Evolutionary conservation across 2,113 vertebrate species (phyloP), one percentile per base, ranked within the genome.

Genomic region (Syngnathus floridae): DNA sequence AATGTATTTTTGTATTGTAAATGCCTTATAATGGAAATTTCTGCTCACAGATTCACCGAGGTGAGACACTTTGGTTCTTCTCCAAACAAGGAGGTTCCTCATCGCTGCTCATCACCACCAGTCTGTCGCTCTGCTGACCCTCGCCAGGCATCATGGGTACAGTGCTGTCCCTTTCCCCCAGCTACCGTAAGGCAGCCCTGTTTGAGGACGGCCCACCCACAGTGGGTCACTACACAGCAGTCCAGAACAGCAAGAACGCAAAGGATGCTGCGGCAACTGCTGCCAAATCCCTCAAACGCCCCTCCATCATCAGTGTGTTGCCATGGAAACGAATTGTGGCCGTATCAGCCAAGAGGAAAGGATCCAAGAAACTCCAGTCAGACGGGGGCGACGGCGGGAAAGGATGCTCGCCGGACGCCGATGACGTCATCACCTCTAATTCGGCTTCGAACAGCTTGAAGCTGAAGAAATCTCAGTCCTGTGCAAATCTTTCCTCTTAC

Each of bases 271-370:
- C 85, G 0, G 58, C 80, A 0, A 72, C 83, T 0, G 72, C 84
- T 0, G 65, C 82, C 0, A 94, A 94, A 85, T 90, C 84, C 82
- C 88, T 93, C 77, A 95, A 95, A 70, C 92, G 93, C 8, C 93
- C 94, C 65, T 95, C 94, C 36, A 89, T 97, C 72, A 94, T 96
- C 55, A 93, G 91, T 0, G 91, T 92, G 74, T 80, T 97, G 76
- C 93, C 95, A 14, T 97, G 95, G 94, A 97, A 96, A 82, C 90
- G 94, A 56, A 93, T 96, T 5, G 94, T 94, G 78, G 94, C 94
- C 0, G 94, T 91, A 36, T 97, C 95, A 0, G 91, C 93, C 51
- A 94, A 93, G 82, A 93, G 93, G 86, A 94, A 93, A 86, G 93
- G 91, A 70, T 93, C 93, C 67, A 96, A 95, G 82, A 96, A 96